A percentile compares a stretch with the other conserved stretches of the same genome.
These are phyloP conservation scores for Rattus norvegicus DNA, from an alignment of 2,113 vertebrate species.

Conservation along the genomic window GRCr8 NC_086033.1:81112501-81113000, in stretches of 20 bases:
- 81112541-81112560: neutral
- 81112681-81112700: neutral
- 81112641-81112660: neutral
- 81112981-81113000: neutral
- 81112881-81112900: neutral
- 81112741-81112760: neutral
- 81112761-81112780: constrained; percentile 4
- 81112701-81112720: constrained; percentile 2
- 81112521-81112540: constrained; percentile 57
- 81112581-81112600: neutral
- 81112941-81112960: neutral
- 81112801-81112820: neutral
- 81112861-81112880: neutral
- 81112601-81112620: constrained; percentile 23
- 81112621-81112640: neutral
- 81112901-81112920: neutral
- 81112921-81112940: neutral
- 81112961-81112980: constrained; percentile 2
- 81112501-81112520: constrained; percentile 48
- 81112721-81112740: neutral
- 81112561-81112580: neutral
- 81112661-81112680: constrained; percentile 13
- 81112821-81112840: neutral
- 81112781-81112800: neutral
- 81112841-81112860: neutral